Evolutionary conservation across 2,888 invertebrate genomes (phyloP), one percentile per base, ranked within the genome.

Genomic region (Thecocarcelia acutangulata): DNA sequence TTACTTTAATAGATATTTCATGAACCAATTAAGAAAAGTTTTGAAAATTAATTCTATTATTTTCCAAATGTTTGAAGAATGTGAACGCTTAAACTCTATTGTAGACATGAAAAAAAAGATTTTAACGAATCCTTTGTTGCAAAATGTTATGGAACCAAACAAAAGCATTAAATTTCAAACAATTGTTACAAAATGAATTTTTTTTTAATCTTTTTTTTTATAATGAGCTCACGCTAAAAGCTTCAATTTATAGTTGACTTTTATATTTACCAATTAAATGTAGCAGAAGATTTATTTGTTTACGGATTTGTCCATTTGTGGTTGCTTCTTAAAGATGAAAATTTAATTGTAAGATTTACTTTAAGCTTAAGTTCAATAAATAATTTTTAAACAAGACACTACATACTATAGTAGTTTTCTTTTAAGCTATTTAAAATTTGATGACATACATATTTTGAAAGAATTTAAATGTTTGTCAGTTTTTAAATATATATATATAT

Each of bases 101-200:
- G 15, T 59, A 48, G 42, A 50, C 15, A 61, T 37, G 17, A 24
- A 69, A 13, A n/a, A 52, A 59, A 17, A 56, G n/a, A n/a, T n/a
- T 46, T 28, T 54, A 48, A 48, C 40, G 56, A 56, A 61, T 66
- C 64, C 74, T 54, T 76, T 76, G 61, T 69, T 76, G 76, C 69
- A 68, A 76, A 76, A 76, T 76, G 76, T 76, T 76, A 76, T 76
- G 76, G 69, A 76, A 69, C 76, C 76, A 76, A 76, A 76, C 76
- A 76, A 76, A 76, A 76, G 76, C 52, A 54, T 50, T 69, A 69
- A 48, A 15, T 44, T 21, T 21, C 40, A 21, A 44, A 74, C 12
- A 72, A 28, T 11, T 58, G n/a, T 37, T 19, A 46, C 8, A 54
- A 46, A 24, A 46, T 21, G 64, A 54, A 37, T n/a, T n/a, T n/a